Base-by-base conservation (phyloP, 1,140 invertebrate genomes). In the Macrocentrus cingulum region DNA sequence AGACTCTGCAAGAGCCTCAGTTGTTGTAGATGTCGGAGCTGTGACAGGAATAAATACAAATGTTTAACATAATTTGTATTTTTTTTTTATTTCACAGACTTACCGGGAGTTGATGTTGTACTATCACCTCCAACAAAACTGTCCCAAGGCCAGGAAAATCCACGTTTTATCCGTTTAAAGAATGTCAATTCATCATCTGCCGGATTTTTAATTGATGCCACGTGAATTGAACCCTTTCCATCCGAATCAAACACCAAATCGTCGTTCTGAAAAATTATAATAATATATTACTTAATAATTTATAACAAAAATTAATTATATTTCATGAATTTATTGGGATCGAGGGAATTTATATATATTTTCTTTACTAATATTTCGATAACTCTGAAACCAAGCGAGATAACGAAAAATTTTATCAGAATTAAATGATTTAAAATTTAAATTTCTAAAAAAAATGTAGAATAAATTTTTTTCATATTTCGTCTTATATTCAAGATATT, bases 221-320 rank as follows among this genome's bases (percentile, higher is more conserved):
- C 49, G 16, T 70, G 59, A 37, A 18, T 29, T n/a, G 20, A 25
- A 0, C 55, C 49, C 20, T 58, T 68, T 19, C 59, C 64, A 23
- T 74, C 71, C 20, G 64, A 60, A 20, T 72, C 76, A 44, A 79
- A 79, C 1, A 74, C 72, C 59, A 79, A 52, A 46, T 79, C 76
- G 22, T 79, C 74, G 48, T 77, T 73, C 75, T 77, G 67, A 20
- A 70, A 76, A 53, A 36, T n/a, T n/a, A n/a, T n/a, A 20, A 56
- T 49, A 56, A 56, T 39, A 54, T 44, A 54, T n/a, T n/a, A n/a
- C n/a, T 46, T n/a, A 36, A 2, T 51, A 23, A 6, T 48, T 32
- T 42, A 51, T n/a, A n/a, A n/a, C n/a, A n/a, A n/a, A n/a, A n/a
- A n/a, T n/a, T n/a, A n/a, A n/a, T n/a, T n/a, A 42, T 1, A 55